Conservation (phyloP, 1,140 invertebrate genomes). For the Dysdera silvatica region DNA sequence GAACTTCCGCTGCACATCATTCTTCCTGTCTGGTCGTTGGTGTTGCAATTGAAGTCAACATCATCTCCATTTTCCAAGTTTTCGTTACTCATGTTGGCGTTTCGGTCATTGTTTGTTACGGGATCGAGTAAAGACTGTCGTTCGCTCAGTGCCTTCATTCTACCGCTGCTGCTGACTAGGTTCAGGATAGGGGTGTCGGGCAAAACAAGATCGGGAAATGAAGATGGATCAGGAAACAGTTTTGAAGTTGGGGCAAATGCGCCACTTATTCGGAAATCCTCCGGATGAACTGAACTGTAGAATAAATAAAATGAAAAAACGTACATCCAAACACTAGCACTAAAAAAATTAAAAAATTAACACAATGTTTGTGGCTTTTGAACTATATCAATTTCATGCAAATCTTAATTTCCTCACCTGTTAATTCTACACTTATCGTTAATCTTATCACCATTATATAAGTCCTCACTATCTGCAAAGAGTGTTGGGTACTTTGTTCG, state of each 20-base stretch:
- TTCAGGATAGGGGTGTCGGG: constrained; percentile 17
- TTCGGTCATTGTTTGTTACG: constrained; percentile 1
- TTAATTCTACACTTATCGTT: too few species aligned
- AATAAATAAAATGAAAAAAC: constrained; percentile 1
- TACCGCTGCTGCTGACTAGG: not conserved
- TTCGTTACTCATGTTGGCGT: constrained; percentile 11
- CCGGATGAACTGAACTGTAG: too few species aligned
- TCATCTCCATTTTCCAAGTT: not conserved
- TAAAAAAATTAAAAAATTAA: too few species aligned
- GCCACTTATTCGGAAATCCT: constrained; percentile 7
- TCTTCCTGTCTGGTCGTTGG: not conserved
- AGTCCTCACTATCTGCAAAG: too few species aligned
- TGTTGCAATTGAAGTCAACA: constrained; percentile 16
- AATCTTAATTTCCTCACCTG: too few species aligned
- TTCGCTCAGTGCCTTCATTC: not conserved
- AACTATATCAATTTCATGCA: too few species aligned
- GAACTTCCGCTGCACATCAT: constrained; percentile 38
- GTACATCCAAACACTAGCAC: not conserved
- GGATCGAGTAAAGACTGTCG: not conserved
- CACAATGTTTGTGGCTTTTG: too few species aligned
- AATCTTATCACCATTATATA: too few species aligned
- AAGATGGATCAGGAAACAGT: not conserved
- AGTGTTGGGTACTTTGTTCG: too few species aligned
- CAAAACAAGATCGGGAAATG: constrained; percentile 9
- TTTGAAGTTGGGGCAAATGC: constrained; percentile 10